Evolutionary conservation across 2,888 invertebrate genomes (phyloP), one percentile per base, ranked within the genome.

Genomic region (Synanthedon andrenaeformis): DNA sequence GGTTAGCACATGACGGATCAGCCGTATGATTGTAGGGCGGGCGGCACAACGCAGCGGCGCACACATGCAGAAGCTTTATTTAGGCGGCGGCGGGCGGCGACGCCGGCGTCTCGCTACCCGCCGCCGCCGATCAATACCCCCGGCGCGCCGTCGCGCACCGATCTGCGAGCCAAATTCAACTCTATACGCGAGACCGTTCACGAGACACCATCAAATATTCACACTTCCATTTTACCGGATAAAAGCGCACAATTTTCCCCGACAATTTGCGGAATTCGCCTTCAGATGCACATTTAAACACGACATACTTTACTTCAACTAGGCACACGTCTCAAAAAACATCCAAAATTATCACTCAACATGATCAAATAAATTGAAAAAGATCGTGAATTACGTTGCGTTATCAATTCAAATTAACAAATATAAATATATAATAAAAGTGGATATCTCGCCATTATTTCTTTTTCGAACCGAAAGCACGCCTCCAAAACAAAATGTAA

Each of bases 191-290:
- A 78, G 74, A 69, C 69, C 72, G 72, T 77, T 77, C 79, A 79
- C 78, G 79, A 78, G 73, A 76, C 72, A 78, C 79, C 79, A 86
- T 87, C 77, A 86, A 86, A 85, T 84, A 87, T 87, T 86, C 79
- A 87, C 81, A 78, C 74, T 78, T 72, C 77, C 76, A 78, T 82
- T 79, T 79, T 71, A 69, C 76, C 72, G 73, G 74, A 80, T 78
- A 75, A 76, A 79, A 77, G 74, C 76, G 56, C 58, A 56, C 57
- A 53, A 57, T 58, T 58, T 62, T 58, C 57, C 56, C 51, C 55
- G 54, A 57, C 55, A 56, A 51, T 52, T 53, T 57, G 57, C 54
- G 51, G 55, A 51, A 54, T 52, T 57, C 41, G 51, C 41, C 56
- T 54, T 49, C 17, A 48, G 49, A 52, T 51, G 52, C 54, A 59